Evolutionary conservation across 64 coral and sea anemone species (phyloP).

Genomic region (Montipora capricornis): DNA sequence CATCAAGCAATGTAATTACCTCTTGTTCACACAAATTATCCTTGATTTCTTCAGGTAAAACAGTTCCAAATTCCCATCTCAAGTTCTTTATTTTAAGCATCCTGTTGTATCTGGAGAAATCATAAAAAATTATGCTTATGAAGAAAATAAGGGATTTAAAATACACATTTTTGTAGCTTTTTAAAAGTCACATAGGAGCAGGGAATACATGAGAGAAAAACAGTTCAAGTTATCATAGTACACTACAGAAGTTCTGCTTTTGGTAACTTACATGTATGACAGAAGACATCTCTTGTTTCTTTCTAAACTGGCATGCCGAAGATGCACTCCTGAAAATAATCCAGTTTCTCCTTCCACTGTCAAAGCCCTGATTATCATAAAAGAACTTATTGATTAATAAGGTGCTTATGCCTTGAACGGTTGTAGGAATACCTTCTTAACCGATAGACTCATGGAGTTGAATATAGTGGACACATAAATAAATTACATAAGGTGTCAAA

Average conservation of each 20-base stretch:
- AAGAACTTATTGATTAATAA: neutral
- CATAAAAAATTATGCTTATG: neutral
- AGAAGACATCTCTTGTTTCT: slow-evolving; percentile 97
- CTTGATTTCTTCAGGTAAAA: slow-evolving; percentile 96
- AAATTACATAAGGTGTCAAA: too few species aligned
- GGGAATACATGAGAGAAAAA: too few species aligned
- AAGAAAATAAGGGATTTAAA: neutral
- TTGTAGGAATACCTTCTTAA: too few species aligned
- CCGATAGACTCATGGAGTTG: too few species aligned
- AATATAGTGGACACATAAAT: too few species aligned
- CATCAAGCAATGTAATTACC: slow-evolving; percentile 9
- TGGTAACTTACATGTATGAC: slow-evolving; percentile 74
- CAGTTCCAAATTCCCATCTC: slow-evolving; percentile 98
- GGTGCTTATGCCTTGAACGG: neutral
- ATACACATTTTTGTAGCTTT: neutral
- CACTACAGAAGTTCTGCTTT: neutral
- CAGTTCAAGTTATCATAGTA: neutral
- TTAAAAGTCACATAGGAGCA: too few species aligned
- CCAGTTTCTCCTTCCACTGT: slow-evolving; percentile 89
- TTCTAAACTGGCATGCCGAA: slow-evolving; percentile 97
- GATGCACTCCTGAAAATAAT: slow-evolving; percentile 90
- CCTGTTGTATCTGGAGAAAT: slow-evolving; percentile 83
- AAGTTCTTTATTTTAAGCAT: slow-evolving; percentile 91
- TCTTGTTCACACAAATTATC: slow-evolving; percentile 98
- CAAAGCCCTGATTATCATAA: slow-evolving; percentile 57